Evolutionary conservation across 2,113 vertebrate species (phyloP), one percentile per base, ranked within the genome.

Genomic region (Thymallus thymallus): DNA sequence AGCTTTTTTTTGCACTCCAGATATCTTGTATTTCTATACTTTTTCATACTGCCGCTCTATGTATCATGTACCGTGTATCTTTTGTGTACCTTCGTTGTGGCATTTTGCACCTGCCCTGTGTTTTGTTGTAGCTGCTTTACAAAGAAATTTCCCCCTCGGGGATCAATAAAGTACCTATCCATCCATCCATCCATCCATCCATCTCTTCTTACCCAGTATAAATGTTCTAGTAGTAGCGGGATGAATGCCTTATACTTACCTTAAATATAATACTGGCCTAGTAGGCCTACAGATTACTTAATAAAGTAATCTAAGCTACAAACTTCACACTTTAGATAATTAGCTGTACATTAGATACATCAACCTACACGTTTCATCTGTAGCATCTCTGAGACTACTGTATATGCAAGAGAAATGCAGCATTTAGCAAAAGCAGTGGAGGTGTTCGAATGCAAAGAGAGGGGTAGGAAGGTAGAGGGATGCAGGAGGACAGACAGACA

Each of bases 401-500:
- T 60, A 22, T 35, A 73, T 58, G 60, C 35, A 66, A 45, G 29
- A 75, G 65, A 32, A 41, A 65, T 60, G 68, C 13, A 66, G 48
- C 68, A 68, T 2, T 20, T 16, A 64, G 66, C 24, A 75, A 74
- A 79, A 66, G 30, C 66, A 77, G 64, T 68, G 62, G 20, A 1
- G 4, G 32, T 41, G 35, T 74, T 1, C 70, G 58, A 20, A 71
- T 60, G 77, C n/a, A 0, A 60, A 48, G 65, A 32, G 32, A 6
- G 6, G 32, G 32, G 32, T 32, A 6, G 75, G 71, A 73, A 69
- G 55, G 29, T 9, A 13, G 48, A 41, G 80, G 55, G 75, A 74
- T 72, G 77, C 71, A 82, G 72, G 70, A 65, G 41, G 66, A 75
- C 5, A 30, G 16, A 10, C 45, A 24, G 12, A 29, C 26, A 65